A percentile compares a stretch with the other conserved stretches of the same genome.
Evolutionary conservation across 2,888 invertebrate genomes (phyloP).

Genomic region (Nineta flava): DNA sequence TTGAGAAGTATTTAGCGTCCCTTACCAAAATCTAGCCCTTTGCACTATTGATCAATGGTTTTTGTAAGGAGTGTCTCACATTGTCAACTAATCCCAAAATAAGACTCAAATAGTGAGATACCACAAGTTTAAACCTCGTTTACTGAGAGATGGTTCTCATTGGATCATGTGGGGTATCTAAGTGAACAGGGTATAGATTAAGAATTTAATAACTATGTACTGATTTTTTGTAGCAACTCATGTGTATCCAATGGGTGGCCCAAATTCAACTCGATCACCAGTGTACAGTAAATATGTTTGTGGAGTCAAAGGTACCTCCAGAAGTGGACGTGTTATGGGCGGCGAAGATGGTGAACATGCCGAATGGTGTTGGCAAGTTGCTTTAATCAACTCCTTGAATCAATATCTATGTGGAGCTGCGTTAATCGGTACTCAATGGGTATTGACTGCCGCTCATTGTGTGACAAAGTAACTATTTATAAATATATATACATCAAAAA

Average conservation of each 20-base stretch:
- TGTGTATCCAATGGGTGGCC: slow-evolving; percentile 32
- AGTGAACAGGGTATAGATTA: too few relatives aligned
- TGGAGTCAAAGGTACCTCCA: slow-evolving; percentile 70
- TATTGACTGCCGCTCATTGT: slow-evolving; percentile 84
- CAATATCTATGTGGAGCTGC: slow-evolving; percentile 90
- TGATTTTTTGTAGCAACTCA: slow-evolving; percentile 15
- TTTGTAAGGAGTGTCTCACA: too few relatives aligned
- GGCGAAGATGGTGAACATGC: slow-evolving; percentile 82
- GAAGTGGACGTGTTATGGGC: slow-evolving; percentile 58
- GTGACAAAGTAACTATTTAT: slow-evolving; percentile 64
- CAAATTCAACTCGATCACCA: slow-evolving; percentile 47
- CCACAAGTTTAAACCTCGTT: too few relatives aligned
- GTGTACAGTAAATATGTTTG: slow-evolving; percentile 83
- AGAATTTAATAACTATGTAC: too few relatives aligned
- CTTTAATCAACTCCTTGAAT: slow-evolving; percentile 81
- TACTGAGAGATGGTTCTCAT: too few relatives aligned
- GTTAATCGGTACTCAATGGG: slow-evolving; percentile 87
- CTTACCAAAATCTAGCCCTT: too few relatives aligned
- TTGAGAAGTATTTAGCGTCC: too few relatives aligned
- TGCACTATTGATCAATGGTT: too few relatives aligned
- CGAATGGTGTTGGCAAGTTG: slow-evolving; percentile 94
- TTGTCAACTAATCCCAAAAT: too few relatives aligned
- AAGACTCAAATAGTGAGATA: too few relatives aligned
- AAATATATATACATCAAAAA: not conserved
- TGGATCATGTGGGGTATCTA: too few relatives aligned